Conservation (phyloP, 2,113 vertebrate genomes). For the Dasyornis broadbenti region DNA sequence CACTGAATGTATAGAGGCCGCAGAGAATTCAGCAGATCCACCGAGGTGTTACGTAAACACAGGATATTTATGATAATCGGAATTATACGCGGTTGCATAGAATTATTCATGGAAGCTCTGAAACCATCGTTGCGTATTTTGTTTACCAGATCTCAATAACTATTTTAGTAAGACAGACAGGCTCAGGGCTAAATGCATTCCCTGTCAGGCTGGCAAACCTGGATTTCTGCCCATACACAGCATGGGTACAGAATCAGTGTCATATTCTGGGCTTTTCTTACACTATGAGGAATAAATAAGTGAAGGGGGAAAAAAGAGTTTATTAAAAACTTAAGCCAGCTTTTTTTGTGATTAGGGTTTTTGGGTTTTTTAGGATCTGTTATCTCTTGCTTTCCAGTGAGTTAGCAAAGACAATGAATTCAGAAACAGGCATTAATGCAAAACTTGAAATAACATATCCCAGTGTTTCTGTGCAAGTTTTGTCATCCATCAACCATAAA, state of each 20-base stretch:
- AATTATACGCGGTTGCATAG: neutral
- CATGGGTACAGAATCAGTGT: neutral
- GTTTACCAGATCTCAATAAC: neutral
- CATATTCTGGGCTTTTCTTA: neutral
- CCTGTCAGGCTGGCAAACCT: neutral
- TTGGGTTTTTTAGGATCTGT: accelerated
- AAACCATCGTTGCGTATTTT: neutral
- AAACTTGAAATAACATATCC: neutral
- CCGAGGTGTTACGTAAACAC: neutral
- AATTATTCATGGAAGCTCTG: neutral
- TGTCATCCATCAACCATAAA: neutral
- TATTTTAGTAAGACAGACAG: neutral
- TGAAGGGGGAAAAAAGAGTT: neutral
- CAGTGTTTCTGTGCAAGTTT: neutral
- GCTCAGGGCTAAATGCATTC: neutral
- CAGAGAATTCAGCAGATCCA: neutral
- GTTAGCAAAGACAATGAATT: neutral
- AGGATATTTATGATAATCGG: neutral
- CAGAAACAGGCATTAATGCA: neutral
- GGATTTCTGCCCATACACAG: neutral
- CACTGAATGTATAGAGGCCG: neutral
- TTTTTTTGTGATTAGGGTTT: neutral
- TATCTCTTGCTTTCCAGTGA: neutral
- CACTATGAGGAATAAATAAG: neutral
- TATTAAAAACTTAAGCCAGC: neutral